These are phyloP conservation scores for Hemicentrotus pulcherrimus DNA, from an alignment of 35 echinoderm and acorn worm species.

Conservation along the genomic window DNA sequence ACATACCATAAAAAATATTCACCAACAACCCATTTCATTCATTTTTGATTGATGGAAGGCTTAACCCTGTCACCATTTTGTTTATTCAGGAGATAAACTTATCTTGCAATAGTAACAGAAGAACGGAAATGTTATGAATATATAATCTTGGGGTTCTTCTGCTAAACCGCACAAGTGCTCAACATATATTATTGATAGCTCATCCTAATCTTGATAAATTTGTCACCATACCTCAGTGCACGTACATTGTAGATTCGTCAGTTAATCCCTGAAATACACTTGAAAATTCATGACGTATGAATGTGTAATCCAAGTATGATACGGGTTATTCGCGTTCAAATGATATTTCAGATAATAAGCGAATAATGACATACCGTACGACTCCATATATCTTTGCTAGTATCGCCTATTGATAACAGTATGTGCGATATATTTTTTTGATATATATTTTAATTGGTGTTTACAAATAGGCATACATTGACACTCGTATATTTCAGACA, in stretches of 20 bases:
- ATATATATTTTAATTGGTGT: no score
- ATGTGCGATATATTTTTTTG: no score
- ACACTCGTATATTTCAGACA: no score
- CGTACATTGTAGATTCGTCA: not conserved
- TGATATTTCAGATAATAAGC: no score
- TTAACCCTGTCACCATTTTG: not conserved
- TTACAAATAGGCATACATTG: no score
- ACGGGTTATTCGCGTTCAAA: not conserved
- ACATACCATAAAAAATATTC: not conserved
- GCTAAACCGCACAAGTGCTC: not conserved
- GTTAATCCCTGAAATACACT: not conserved
- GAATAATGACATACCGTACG: no score
- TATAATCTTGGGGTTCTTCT: not conserved
- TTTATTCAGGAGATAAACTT: not conserved
- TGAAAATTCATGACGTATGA: not conserved
- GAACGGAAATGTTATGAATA: not conserved
- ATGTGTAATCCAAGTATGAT: not conserved
- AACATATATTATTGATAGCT: not conserved
- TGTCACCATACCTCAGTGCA: not conserved
- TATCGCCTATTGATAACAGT: no score
- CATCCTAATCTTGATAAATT: not conserved
- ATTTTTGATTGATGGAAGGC: not conserved
- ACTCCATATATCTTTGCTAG: no score
- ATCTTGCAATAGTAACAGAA: not conserved
- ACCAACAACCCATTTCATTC: not conserved